Percentiles rank a stretch among this genome's conserved stretches.
Conservation (phyloP, 2,113 vertebrate genomes). For the Scomber colias region DNA sequence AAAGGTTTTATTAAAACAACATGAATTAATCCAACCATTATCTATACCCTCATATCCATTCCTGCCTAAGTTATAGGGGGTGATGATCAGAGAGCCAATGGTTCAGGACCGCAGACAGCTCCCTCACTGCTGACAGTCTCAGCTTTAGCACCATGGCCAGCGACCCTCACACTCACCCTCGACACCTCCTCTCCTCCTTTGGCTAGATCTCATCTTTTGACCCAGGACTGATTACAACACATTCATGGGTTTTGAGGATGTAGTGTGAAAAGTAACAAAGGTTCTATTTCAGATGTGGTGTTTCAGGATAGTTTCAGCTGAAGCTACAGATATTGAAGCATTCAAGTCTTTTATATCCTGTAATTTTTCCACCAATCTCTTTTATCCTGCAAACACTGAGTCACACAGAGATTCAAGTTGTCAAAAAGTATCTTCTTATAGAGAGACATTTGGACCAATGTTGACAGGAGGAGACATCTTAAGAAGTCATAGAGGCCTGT, state of each 20-base stretch:
- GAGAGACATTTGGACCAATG: too few species aligned
- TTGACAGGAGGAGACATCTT: too few species aligned
- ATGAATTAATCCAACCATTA: neutral
- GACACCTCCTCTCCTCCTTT: too few species aligned
- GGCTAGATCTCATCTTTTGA: too few species aligned
- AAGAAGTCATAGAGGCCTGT: too few species aligned
- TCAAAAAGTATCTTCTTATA: too few species aligned
- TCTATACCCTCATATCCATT: neutral
- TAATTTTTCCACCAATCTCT: neutral
- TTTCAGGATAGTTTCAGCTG: neutral
- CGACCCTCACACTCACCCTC: neutral
- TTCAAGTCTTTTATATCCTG: too few species aligned
- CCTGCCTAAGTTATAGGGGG: neutral
- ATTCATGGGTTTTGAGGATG: too few species aligned
- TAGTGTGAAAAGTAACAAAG: too few species aligned
- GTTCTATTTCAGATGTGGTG: neutral
- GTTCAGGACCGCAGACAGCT: slow-evolving; percentile 30
- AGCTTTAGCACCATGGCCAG: slow-evolving; percentile 67
- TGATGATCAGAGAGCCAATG: neutral
- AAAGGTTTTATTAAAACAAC: neutral
- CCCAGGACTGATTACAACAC: too few species aligned
- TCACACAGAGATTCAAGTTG: too few species aligned
- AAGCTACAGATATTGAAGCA: neutral
- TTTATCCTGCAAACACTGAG: neutral
- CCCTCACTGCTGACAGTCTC: neutral